Base-by-base conservation (phyloP, 1,140 invertebrate genomes). In the Agrypnia vestita region DNA sequence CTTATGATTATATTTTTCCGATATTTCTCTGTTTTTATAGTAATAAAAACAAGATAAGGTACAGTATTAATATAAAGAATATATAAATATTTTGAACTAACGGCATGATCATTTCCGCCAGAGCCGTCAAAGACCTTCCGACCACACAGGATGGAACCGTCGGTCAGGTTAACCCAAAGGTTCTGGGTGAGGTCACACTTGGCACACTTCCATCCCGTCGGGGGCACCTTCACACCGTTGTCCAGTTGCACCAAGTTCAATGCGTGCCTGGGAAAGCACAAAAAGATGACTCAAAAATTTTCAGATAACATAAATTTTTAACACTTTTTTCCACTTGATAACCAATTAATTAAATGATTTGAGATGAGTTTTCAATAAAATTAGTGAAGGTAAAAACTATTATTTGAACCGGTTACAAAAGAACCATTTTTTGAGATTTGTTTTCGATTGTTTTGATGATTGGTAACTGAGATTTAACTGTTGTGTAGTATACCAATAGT, bases 101-200 rank as follows among this genome's bases (percentile, higher is more conserved):
- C 91, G 11, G 98, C 98, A 88, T 99, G 99, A 89, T 99, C 97
- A 86, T 99, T 99, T 12, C 98, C 99, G 10, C 98, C 98, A 64
- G 94, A 94, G n/a, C 98, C 97, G 90, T 99, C 97, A 84, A 95
- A 98, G 89, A 96, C 98, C 84, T 93, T 93, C 55, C 99, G 91
- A 0, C 99, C 99, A 89, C 99, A 99, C 1, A 98, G 87, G 84
- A 99, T 96, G 13, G 93, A 91, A 4, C 98, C 99, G 88, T 99
- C 98, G 0, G 97, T 98, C 21, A 99, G 90, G 90, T 99, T 99
- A 11, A 99, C 87, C 99, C 99, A 99, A 0, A 99, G 90, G 90
- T 99, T 99, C 82, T 93, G 95, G 9, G 93, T 96, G 51, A 98
- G 90, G 85, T 98, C 97, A 90, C 99, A 99, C 84, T 96, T 94